phyloP scores from a whole-genome alignment of 2,797 vertebrate genomes.

The Anguilla marmorata region DNA sequence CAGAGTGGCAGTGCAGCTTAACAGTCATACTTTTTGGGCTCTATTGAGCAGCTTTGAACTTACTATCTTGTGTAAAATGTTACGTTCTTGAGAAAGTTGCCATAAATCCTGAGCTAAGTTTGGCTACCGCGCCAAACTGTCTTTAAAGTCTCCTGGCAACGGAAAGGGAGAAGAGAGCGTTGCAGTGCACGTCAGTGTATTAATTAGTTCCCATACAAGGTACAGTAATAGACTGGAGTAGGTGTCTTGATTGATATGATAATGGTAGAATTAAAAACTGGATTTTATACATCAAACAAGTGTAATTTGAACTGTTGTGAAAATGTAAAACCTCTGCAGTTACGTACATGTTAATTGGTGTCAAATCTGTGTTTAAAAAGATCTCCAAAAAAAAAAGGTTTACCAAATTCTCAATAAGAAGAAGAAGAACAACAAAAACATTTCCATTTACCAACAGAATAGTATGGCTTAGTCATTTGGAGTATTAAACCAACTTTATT shows the following conservation, averaged over 20 bases:
- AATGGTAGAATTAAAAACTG: neutral
- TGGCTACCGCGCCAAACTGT: neutral
- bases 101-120: neutral
- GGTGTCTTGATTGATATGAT: neutral
- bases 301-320: neutral
- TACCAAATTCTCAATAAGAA: neutral
- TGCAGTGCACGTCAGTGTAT: neutral
- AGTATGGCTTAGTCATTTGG: neutral
- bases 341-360: neutral
- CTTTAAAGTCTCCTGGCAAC: neutral
- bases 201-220: neutral
- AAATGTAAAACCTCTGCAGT: neutral
- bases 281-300: neutral
- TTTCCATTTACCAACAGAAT: neutral
- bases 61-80: neutral
- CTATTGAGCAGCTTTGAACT: neutral
- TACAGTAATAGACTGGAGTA: neutral
- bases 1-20: neutral
- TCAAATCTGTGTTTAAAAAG: neutral
- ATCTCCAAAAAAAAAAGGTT: neutral
- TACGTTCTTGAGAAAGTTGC: neutral
- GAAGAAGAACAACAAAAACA: neutral
- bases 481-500: neutral
- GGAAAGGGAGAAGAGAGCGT: neutral
- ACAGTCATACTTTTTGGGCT: neutral